phyloP scores from a whole-genome alignment of 2,113 vertebrate genomes.

The Oreocharis arfaki region DNA sequence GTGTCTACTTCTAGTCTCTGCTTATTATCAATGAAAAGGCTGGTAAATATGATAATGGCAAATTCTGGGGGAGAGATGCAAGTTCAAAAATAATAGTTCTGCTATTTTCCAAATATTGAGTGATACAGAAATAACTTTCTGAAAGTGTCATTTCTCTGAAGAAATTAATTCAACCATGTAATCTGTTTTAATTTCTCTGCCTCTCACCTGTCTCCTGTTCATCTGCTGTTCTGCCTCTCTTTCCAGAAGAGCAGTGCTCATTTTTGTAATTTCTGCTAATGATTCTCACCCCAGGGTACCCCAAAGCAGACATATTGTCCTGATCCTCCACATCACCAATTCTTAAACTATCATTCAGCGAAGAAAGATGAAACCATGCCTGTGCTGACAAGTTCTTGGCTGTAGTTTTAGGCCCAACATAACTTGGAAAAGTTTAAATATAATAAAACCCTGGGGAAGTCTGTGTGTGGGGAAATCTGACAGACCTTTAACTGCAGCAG shows the following conservation, averaged over 20 bases:
- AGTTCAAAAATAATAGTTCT: not conserved
- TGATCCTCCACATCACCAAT: not conserved
- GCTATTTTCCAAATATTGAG: not conserved
- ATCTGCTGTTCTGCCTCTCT: not conserved
- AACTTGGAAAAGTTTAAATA: not conserved
- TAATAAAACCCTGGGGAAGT: constrained; percentile 16
- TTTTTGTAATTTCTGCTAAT: not conserved
- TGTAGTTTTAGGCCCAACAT: not conserved
- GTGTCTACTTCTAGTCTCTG: not conserved
- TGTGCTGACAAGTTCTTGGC: not conserved
- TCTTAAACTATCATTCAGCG: not conserved
- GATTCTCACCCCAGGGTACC: not conserved
- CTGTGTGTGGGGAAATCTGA: not conserved
- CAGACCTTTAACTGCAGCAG: constrained; percentile 42
- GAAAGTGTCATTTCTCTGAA: not conserved
- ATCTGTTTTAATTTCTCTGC: not conserved
- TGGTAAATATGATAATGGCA: not conserved
- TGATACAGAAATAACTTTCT: not conserved
- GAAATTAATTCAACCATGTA: not conserved
- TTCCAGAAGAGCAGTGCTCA: not conserved
- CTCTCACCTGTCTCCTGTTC: not conserved
- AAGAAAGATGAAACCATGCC: not conserved
- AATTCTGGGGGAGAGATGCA: not conserved
- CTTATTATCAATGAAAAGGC: not conserved
- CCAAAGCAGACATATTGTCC: not conserved